Conservation (phyloP, 2,113 vertebrate species). For the Sorex fumeus region DNA sequence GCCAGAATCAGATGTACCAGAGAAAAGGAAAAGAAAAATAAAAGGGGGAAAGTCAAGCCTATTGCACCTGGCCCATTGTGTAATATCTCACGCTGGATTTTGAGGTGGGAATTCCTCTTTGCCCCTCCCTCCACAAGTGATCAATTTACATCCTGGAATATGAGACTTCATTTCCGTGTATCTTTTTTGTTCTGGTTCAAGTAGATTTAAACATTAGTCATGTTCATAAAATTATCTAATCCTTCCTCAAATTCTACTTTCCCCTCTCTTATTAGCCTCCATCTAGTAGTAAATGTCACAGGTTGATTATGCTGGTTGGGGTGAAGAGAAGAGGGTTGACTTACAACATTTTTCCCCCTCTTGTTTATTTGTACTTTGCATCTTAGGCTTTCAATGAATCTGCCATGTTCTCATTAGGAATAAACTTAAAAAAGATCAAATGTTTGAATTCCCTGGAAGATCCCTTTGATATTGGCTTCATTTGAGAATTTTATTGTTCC, state of each 20-base stretch:
- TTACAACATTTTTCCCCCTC: background rate
- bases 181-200: constrained; percentile 79
- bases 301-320: background rate
- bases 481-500: constrained; percentile 9
- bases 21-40: constrained; percentile 76
- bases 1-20: constrained; percentile 76
- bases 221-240: constrained; percentile 78
- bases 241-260: constrained; percentile 63
- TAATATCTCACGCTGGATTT: constrained; percentile 29
- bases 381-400: background rate
- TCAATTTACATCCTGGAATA: constrained; percentile 79
- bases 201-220: constrained; percentile 72
- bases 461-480: background rate
- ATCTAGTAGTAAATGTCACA: background rate
- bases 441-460: background rate
- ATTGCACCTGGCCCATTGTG: constrained; percentile 77
- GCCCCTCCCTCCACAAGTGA: constrained; percentile 71
- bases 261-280: background rate
- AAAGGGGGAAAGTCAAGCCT: constrained; percentile 63
- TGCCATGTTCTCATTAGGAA: constrained; percentile 25
- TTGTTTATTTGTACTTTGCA: background rate
- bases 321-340: background rate
- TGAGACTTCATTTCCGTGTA: constrained; percentile 78
- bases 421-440: background rate
- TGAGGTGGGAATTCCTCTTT: constrained; percentile 72